Evolutionary conservation across 2,113 vertebrate genomes (phyloP).

Genomic region (Mustela nigripes): DNA sequence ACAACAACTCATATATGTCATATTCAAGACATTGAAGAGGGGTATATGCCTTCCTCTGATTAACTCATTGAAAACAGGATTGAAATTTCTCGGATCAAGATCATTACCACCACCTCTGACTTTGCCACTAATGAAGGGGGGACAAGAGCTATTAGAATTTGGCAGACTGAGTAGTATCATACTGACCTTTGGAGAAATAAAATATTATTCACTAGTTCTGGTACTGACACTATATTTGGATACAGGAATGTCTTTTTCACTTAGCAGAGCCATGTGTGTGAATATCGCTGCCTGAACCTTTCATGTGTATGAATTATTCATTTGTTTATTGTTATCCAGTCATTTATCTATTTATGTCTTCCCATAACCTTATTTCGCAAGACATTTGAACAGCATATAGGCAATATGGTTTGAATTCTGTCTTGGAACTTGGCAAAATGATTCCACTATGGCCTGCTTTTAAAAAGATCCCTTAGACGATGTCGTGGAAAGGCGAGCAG

Average conservation of each 20-base stretch:
- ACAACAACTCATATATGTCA: constrained; percentile 62
- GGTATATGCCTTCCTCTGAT: constrained; percentile 23
- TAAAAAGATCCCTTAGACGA: background rate
- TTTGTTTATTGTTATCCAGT: constrained; percentile 51
- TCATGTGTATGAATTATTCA: constrained; percentile 58
- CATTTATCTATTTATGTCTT: constrained; percentile 52
- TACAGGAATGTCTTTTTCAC: constrained; percentile 31
- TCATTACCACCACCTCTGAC: constrained; percentile 34
- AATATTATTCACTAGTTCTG: constrained; percentile 57
- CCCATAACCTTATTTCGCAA: constrained; percentile 21
- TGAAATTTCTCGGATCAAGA: constrained; percentile 58
- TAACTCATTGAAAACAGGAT: constrained; percentile 46
- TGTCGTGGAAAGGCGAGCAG: background rate
- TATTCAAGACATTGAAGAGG: background rate
- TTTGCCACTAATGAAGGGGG: constrained; percentile 34
- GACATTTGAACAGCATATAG: background rate
- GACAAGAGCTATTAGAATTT: constrained; percentile 56
- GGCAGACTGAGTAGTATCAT: constrained; percentile 44
- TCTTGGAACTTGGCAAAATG: constrained; percentile 48
- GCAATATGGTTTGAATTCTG: background rate
- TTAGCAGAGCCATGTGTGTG: constrained; percentile 12
- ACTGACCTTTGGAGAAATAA: constrained; percentile 67
- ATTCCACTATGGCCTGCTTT: background rate
- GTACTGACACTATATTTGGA: constrained; percentile 27
- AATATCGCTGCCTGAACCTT: constrained; percentile 47